These are phyloP conservation scores for Metallyticus violacea DNA, from an alignment of 2,888 invertebrate species.

Conservation along the genomic window DNA sequence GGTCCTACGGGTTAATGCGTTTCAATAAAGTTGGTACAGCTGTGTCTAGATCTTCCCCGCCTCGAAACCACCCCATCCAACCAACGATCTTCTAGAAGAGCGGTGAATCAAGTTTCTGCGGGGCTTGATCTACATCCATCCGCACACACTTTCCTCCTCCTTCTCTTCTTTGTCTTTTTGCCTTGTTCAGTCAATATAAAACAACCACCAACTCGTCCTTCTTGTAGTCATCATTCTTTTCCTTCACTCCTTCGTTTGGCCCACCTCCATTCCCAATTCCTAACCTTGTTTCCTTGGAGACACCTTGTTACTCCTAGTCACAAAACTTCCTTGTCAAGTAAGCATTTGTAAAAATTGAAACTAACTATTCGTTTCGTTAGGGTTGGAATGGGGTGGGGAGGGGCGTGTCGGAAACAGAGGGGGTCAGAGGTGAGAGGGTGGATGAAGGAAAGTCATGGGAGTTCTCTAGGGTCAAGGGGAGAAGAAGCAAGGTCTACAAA, in stretches of 20 bases:
- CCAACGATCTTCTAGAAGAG: not conserved
- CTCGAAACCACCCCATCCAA: not conserved
- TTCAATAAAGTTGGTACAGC: conserved; percentile 23
- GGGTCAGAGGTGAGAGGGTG: not conserved
- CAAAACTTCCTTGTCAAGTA: conserved; percentile 15
- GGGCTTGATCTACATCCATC: not conserved
- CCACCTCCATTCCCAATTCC: conserved; percentile 3
- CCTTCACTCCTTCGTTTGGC: not conserved
- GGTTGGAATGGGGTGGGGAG: not conserved
- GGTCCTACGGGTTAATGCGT: conserved; percentile 25
- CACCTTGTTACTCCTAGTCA: conserved; percentile 9
- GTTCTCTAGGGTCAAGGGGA: not conserved
- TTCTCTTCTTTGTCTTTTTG: not conserved
- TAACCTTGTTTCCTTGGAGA: conserved; percentile 9
- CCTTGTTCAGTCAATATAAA: conserved; percentile 9
- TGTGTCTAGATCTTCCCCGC: not conserved
- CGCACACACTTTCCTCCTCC: not conserved
- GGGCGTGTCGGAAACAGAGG: not conserved
- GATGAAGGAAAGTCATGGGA: not conserved
- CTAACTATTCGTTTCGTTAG: conserved; percentile 18
- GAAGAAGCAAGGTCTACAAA: not conserved
- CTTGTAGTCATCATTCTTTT: not conserved
- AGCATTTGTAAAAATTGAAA: conserved; percentile 26
- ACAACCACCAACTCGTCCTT: conserved; percentile 6
- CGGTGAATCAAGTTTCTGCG: not conserved